phyloP scores from a whole-genome alignment of 2,797 vertebrate species.

The Astyanax mexicanus region DNA sequence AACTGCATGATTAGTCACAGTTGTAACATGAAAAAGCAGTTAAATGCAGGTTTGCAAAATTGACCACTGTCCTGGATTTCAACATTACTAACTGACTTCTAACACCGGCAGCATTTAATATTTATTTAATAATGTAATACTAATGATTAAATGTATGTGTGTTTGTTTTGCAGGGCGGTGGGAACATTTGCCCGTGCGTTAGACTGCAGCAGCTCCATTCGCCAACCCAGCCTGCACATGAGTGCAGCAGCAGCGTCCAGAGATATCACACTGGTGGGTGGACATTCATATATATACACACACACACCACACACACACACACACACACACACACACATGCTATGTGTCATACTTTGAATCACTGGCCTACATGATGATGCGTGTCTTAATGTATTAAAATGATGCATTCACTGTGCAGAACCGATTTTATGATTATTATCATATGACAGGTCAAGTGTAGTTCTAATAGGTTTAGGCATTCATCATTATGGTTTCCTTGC shows the following conservation, averaged over 20 bases:
- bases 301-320: background rate
- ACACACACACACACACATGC: background rate
- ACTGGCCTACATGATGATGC: background rate
- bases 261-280: slow-evolving; percentile 92
- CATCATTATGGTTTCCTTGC: too few relatives aligned
- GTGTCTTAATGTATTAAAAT: background rate
- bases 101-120: background rate
- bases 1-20: background rate
- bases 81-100: too few relatives aligned
- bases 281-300: background rate
- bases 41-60: background rate
- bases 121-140: background rate
- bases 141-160: too few relatives aligned
- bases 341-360: background rate
- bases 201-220: slow-evolving; percentile 96
- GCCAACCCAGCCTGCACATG: slow-evolving; percentile 96
- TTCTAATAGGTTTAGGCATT: too few relatives aligned
- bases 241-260: slow-evolving; percentile 92
- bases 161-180: slow-evolving; percentile 84
- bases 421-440: too few relatives aligned
- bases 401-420: too few relatives aligned
- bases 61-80: too few relatives aligned
- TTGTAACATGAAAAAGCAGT: background rate
- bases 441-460: too few relatives aligned
- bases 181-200: slow-evolving; percentile 93